These are phyloP conservation scores for Luscinia megarhynchos DNA, from an alignment of 2,797 vertebrate species.

Conservation along the genomic window DNA sequence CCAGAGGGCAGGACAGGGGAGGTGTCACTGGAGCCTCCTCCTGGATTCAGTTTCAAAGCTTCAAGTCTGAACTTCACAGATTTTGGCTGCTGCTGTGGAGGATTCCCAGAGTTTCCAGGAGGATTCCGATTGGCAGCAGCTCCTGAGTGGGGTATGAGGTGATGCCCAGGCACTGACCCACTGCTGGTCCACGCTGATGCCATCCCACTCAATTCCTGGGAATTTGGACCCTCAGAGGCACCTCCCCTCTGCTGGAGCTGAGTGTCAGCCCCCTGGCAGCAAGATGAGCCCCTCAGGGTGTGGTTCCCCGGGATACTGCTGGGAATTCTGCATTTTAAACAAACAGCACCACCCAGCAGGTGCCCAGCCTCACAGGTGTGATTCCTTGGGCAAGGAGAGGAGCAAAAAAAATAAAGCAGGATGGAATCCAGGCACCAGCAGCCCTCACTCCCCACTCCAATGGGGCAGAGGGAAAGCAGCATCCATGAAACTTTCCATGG, in stretches of 20 bases:
- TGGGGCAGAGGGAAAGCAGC: not conserved
- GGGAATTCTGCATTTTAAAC: not conserved
- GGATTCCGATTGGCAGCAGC: not conserved
- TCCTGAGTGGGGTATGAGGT: not conserved
- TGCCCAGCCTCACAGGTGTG: not conserved
- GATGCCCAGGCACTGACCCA: not conserved
- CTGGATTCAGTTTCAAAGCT: not conserved
- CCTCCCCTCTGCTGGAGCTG: not conserved
- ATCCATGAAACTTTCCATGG: not conserved
- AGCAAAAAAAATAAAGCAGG: not conserved
- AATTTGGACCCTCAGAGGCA: accelerated
- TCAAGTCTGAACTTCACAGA: not conserved
- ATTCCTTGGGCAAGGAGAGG: not conserved
- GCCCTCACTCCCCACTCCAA: not conserved
- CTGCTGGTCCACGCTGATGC: not conserved
- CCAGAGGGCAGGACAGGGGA: not conserved
- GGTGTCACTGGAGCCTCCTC: not conserved
- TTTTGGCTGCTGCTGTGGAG: not conserved
- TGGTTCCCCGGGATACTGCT: not conserved
- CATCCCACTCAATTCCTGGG: not conserved
- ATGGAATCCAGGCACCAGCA: not conserved
- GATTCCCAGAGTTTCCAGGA: not conserved
- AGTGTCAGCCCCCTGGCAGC: not conserved
- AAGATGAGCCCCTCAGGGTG: not conserved
- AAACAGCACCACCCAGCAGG: not conserved